Percentiles rank a stretch among this genome's conserved stretches.
Evolutionary conservation across 2,888 invertebrate species (phyloP).

Genomic region (Heliconius sara): DNA sequence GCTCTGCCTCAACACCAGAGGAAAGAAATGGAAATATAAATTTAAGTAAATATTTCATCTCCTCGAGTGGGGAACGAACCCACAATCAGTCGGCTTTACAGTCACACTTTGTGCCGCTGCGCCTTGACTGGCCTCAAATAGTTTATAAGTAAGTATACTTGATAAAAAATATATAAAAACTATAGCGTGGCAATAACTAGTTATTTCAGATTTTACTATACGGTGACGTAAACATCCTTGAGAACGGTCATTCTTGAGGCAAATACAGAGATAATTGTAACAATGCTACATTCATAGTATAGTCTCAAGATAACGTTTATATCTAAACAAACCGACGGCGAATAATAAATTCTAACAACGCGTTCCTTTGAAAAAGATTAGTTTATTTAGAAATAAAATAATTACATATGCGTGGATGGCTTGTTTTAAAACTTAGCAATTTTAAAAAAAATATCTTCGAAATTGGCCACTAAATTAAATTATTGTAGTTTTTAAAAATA

Average conservation of each 20-base stretch:
- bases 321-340: background rate
- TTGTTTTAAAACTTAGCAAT: background rate
- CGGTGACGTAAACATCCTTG: slow-evolving; percentile 67
- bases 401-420: background rate
- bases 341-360: background rate
- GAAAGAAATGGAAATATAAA: too few relatives aligned
- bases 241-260: slow-evolving; percentile 54
- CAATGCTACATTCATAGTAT: slow-evolving; percentile 20
- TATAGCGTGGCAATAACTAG: slow-evolving; percentile 53
- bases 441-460: background rate
- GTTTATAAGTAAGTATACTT: background rate
- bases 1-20: too few relatives aligned
- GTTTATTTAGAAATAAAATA: background rate
- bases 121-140: too few relatives aligned
- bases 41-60: too few relatives aligned
- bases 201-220: slow-evolving; percentile 51
- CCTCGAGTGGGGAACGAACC: too few relatives aligned
- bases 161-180: slow-evolving; percentile 23
- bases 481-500: too few relatives aligned
- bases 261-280: slow-evolving; percentile 55
- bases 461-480: background rate
- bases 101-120: too few relatives aligned
- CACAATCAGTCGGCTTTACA: too few relatives aligned
- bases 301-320: background rate
- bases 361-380: background rate